A percentile compares a stretch with the other conserved stretches of the same genome.
phyloP scores from a whole-genome alignment of 2,888 invertebrate genomes.

The Drosophila rellima region DNA sequence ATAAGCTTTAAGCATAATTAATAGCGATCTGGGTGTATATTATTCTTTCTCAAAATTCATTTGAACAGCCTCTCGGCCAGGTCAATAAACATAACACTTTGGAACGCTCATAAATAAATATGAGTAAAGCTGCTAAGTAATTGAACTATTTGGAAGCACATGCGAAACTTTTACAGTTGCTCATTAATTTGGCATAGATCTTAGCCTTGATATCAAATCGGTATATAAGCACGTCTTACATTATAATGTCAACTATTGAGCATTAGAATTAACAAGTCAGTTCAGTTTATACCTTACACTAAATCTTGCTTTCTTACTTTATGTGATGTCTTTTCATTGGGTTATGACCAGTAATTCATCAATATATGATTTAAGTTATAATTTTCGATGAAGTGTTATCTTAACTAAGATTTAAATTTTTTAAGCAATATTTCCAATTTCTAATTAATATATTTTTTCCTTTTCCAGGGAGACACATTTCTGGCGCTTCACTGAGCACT shows the following conservation, averaged over 20 bases:
- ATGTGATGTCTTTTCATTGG: no score
- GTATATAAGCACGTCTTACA: conserved; percentile 1
- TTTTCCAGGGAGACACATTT: conserved; percentile 80
- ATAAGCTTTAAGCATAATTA: conserved; percentile 59
- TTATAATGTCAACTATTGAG: not conserved
- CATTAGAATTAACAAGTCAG: not conserved
- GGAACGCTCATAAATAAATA: conserved; percentile 54
- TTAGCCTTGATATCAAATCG: not conserved
- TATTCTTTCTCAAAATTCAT: conserved; percentile 40
- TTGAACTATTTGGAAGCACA: conserved; percentile 16
- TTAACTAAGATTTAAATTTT: not conserved
- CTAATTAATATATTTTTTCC: not conserved
- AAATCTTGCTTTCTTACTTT: not conserved
- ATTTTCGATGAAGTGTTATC: not conserved
- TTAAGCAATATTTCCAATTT: not conserved
- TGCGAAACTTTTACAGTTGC: conserved; percentile 21
- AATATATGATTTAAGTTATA: not conserved
- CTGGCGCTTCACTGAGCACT: conserved; percentile 55
- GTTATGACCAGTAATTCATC: not conserved
- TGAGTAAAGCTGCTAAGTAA: conserved; percentile 41
- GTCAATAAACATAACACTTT: conserved; percentile 59
- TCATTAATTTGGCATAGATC: conserved; percentile 13
- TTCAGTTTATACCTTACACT: not conserved
- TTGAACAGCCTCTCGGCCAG: conserved; percentile 15
- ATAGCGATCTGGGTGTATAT: conserved; percentile 52